Conservation (phyloP, 2,113 vertebrate genomes). For the Coptodon bakossiorum region DNA sequence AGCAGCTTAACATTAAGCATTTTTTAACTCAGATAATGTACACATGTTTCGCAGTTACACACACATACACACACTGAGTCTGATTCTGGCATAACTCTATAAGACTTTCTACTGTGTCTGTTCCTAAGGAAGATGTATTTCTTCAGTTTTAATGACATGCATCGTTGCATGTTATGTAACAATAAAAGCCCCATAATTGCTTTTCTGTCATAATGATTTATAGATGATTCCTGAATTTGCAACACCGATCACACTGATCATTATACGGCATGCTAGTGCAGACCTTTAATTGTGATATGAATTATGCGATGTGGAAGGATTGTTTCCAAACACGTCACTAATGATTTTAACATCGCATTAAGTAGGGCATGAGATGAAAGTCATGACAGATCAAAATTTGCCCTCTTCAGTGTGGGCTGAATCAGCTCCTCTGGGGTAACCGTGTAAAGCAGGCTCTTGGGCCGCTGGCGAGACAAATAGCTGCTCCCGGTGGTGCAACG, state of each 20-base stretch:
- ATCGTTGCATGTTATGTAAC: not conserved
- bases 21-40: conserved; percentile 1
- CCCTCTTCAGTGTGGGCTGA: conserved; percentile 37
- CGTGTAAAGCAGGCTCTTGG: conserved; percentile 40
- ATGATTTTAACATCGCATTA: not conserved
- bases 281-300: not conserved
- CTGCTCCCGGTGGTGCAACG: conserved; percentile 43
- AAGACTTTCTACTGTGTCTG: not conserved
- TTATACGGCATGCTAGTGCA: not conserved
- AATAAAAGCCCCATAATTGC: not conserved
- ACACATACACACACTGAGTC: not conserved
- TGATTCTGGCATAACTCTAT: not conserved
- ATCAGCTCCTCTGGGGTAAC: conserved; percentile 47
- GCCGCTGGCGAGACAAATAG: conserved; percentile 55
- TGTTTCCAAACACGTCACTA: not conserved
- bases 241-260: not conserved
- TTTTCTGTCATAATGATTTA: not conserved
- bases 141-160: conserved; percentile 6
- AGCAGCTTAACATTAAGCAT: conserved; percentile 16
- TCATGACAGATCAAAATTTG: conserved; percentile 15
- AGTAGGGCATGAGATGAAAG: conserved; percentile 8
- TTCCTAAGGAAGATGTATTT: not conserved
- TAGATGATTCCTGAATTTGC: not conserved
- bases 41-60: not conserved
- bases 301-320: not conserved